Evolutionary conservation across 2,797 vertebrate species (phyloP).

Genomic region (Peromyscus attwateri): DNA sequence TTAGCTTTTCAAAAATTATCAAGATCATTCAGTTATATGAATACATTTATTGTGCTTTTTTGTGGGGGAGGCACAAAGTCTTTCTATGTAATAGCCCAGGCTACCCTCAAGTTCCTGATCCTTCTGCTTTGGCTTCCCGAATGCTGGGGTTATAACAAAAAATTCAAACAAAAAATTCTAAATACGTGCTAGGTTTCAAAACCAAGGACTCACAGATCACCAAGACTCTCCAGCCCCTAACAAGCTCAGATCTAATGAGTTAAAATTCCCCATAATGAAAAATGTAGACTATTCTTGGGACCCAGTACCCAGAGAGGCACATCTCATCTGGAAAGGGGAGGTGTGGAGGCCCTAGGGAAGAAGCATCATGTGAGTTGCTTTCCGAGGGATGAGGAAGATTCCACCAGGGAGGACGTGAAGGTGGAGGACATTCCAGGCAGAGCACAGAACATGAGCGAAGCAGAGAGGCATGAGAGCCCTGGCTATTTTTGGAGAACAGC

Average conservation of each 20-base stretch:
- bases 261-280: not conserved
- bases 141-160: not conserved
- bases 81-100: not conserved
- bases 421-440: conserved; percentile 76
- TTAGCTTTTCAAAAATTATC: not conserved
- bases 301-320: not conserved
- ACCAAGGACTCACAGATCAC: not conserved
- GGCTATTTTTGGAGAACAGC: conserved; percentile 79
- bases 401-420: conserved; percentile 51
- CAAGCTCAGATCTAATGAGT: not conserved
- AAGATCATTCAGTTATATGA: not conserved
- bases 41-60: not conserved
- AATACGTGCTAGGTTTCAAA: not conserved
- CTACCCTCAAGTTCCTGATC: not conserved
- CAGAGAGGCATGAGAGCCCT: conserved; percentile 74
- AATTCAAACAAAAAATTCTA: not conserved
- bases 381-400: conserved; percentile 60
- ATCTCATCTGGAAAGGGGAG: not conserved
- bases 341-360: not conserved
- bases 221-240: not conserved
- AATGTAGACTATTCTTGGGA: not conserved
- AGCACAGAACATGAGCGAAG: conserved; percentile 77
- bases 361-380: conserved; percentile 20
- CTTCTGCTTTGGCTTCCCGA: not conserved
- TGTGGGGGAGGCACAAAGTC: not conserved